A percentile compares a stretch with the other conserved stretches of the same genome.
These are phyloP conservation scores for Drosophila koepferae DNA, from an alignment of 2,888 invertebrate genomes.

Conservation along the genomic window DNA sequence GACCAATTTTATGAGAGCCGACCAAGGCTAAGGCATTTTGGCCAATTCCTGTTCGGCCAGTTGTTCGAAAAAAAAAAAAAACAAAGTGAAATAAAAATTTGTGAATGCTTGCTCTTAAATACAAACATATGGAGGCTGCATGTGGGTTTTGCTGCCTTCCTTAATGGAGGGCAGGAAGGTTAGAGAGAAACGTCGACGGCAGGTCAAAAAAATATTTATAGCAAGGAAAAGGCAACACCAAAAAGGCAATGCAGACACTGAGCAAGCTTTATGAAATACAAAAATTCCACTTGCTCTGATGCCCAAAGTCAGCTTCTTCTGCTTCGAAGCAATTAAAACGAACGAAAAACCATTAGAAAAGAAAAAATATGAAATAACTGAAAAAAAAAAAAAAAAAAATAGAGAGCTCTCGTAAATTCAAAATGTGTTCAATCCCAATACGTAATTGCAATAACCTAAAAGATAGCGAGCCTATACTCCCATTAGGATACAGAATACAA, in stretches of 20 bases:
- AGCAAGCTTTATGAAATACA: conserved; percentile 3
- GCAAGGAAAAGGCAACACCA: conserved; percentile 66
- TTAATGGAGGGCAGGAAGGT: conserved; percentile 51
- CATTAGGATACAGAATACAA: not conserved
- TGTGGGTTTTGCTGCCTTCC: conserved; percentile 18
- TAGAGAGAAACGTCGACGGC: conserved; percentile 39
- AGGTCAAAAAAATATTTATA: conserved; percentile 65
- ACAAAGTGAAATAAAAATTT: conserved; percentile 4
- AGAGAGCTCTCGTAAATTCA: not conserved
- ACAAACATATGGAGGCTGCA: conserved; percentile 57
- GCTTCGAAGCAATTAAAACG: conserved; percentile 43
- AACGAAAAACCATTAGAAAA: conserved; percentile 19
- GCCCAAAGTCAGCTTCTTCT: conserved; percentile 14
- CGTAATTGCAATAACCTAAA: not conserved
- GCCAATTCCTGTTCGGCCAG: conserved; percentile 42
- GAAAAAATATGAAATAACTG: conserved; percentile 4
- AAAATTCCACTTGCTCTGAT: conserved; percentile 23
- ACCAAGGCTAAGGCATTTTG: conserved; percentile 41
- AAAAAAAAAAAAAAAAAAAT: not conserved
- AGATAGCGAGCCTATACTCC: not conserved
- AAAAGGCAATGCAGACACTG: conserved; percentile 11
- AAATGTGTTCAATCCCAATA: not conserved
- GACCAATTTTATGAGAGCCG: conserved; percentile 52
- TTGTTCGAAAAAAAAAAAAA: conserved; percentile 4
- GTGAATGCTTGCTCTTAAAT: conserved; percentile 45